Base-by-base conservation (phyloP, 1,140 invertebrate genomes). In the Saccostrea cuccullata region DNA sequence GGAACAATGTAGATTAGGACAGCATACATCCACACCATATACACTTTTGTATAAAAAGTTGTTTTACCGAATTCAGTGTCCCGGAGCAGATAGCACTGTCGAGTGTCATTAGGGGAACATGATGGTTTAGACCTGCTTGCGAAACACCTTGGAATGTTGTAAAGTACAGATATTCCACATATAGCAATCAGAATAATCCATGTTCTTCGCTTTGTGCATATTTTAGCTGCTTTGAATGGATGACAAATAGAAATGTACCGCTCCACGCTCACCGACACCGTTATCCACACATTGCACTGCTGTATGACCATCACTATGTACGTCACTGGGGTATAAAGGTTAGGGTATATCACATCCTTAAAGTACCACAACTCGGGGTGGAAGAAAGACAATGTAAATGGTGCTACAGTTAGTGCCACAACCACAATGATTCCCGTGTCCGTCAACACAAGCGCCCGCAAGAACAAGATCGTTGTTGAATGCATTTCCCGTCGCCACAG, bases 361-460 rank as follows among this genome's bases (percentile, higher is more conserved):
- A 92, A 94, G 82, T 90, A 90, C 55, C 36, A 86, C 94, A 97
- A 97, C 56, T 98, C 96, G 8, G 97, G 97, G 77, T 91, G 87
- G 17, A 90, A 88, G 55, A 90, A 86, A 12, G 91, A 88, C 15
- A 92, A 87, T 26, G 90, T 88, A 64, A 90, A 91, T 12, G 90
- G 89, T 0, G 89, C 89, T 8, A 92, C 84, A 13, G 89, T 91
- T 4, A 91, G 60, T 60, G 97, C 97, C 26, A 97, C 97, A 84
- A 98, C 96, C 85, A 98, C 97, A 87, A 99, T 96, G 73, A 90
- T 93, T 47, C 92, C 91, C 0, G 92, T 92, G 87, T 94, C 94
- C 0, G 93, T 93, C 55, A 95, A 89, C 23, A 94, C 93, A 12
- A 95, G 89, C 9, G 91, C 93, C 55, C 94, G 88, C 36, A 95